Percentiles rank a stretch among this genome's conserved stretches.
Evolutionary conservation across 2,888 invertebrate species (phyloP).

Genomic region (Agonopterix subpropinquella): DNA sequence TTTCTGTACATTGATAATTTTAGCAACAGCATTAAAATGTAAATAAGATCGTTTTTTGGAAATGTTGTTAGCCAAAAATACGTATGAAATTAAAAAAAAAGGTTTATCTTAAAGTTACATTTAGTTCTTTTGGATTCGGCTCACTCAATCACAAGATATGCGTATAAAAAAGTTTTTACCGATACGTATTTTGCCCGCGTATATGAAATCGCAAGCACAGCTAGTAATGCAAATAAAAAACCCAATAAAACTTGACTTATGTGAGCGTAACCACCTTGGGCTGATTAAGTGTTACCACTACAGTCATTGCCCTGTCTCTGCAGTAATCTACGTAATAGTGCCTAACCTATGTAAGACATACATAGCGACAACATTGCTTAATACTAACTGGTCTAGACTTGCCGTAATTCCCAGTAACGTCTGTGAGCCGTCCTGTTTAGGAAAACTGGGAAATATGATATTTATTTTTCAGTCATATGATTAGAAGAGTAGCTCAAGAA

Average conservation of each 20-base stretch:
- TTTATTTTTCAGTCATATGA: too few species aligned
- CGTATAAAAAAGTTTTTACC: neutral
- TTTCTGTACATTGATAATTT: too few species aligned
- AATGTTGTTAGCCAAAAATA: too few species aligned
- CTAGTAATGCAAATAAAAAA: neutral
- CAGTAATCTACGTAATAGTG: neutral
- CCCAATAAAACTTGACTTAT: neutral
- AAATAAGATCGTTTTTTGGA: too few species aligned
- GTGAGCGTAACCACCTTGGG: conserved; percentile 34
- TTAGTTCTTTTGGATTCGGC: neutral
- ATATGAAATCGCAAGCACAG: neutral
- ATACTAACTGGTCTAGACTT: neutral
- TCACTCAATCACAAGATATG: neutral
- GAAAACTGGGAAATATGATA: neutral
- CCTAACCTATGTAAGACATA: neutral
- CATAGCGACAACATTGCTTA: neutral
- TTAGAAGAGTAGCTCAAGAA: too few species aligned
- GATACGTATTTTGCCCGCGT: neutral
- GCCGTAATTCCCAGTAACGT: too few species aligned
- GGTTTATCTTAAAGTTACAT: neutral
- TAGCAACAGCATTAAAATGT: too few species aligned
- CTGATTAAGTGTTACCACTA: conserved; percentile 12
- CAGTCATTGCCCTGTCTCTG: neutral
- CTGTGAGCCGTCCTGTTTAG: neutral
- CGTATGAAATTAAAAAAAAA: neutral